Percentiles rank a stretch among this genome's conserved stretches.
Evolutionary conservation across 2,888 invertebrate species (phyloP).

Genomic region (Pristionchus maxplancki): DNA sequence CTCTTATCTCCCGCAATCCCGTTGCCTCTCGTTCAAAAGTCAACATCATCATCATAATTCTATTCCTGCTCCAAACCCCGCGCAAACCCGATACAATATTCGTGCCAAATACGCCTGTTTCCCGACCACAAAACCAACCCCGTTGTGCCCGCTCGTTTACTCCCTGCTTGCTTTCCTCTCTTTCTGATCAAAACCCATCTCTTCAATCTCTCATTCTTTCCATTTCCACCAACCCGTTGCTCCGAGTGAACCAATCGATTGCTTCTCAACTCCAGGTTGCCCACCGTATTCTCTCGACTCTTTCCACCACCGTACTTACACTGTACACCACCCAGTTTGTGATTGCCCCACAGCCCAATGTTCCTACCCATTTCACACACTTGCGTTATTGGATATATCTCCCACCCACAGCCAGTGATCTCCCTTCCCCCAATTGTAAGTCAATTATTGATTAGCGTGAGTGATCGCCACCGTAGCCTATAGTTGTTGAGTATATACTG

Average conservation of each 20-base stretch:
- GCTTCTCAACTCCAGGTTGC: slow-evolving; percentile 20
- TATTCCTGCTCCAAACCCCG: neutral
- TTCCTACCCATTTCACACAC: neutral
- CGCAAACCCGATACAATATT: neutral
- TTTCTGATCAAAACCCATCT: neutral
- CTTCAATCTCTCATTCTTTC: slow-evolving; percentile 14
- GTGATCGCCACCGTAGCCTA: neutral
- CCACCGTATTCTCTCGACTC: slow-evolving; percentile 27
- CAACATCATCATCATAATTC: neutral
- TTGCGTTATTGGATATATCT: slow-evolving; percentile 5
- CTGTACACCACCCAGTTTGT: neutral
- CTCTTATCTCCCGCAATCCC: neutral
- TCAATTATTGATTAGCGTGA: slow-evolving; percentile 40
- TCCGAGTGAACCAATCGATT: slow-evolving; percentile 35
- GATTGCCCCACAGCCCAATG: neutral
- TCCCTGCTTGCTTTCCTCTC: neutral
- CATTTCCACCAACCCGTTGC: slow-evolving; percentile 7
- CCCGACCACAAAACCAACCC: neutral
- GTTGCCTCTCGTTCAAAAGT: slow-evolving; percentile 2
- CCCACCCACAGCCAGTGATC: neutral
- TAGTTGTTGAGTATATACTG: slow-evolving; percentile 29
- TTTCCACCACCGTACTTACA: neutral
- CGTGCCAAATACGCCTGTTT: neutral
- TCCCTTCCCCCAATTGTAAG: slow-evolving; percentile 1
- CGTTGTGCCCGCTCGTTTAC: neutral